Evolutionary conservation across 1,140 invertebrate genomes (phyloP).

Genomic region (Eueides isabella): DNA sequence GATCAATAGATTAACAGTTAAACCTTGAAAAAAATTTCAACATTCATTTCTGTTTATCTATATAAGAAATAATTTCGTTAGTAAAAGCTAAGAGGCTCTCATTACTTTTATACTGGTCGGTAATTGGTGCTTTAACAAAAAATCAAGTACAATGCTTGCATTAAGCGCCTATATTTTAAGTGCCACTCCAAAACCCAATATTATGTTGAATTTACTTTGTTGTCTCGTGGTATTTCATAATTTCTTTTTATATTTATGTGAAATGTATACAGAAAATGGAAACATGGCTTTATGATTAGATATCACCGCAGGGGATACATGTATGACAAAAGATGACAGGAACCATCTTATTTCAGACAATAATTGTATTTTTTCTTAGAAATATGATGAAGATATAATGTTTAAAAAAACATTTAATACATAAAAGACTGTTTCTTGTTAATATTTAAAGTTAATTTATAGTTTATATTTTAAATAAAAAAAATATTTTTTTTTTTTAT

Average conservation of each 20-base stretch:
- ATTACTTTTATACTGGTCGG: neutral
- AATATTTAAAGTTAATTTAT: too few relatives aligned
- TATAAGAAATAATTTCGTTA: neutral
- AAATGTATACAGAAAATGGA: neutral
- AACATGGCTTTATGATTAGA: neutral
- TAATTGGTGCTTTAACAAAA: neutral
- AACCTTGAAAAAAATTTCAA: neutral
- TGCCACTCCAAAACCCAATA: neutral
- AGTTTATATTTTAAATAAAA: too few relatives aligned
- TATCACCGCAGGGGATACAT: neutral
- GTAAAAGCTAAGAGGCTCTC: slow-evolving; percentile 7
- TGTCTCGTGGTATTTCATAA: neutral
- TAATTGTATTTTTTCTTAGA: slow-evolving; percentile 3
- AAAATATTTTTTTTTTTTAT: too few relatives aligned
- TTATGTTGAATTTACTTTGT: neutral
- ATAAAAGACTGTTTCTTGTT: neutral
- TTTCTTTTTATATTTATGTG: neutral
- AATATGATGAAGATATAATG: neutral
- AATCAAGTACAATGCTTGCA: neutral
- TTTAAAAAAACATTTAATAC: neutral
- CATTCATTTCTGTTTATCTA: neutral
- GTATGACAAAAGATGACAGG: neutral
- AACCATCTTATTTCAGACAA: slow-evolving; percentile 3
- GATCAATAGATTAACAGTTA: too few relatives aligned
- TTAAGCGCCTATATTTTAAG: neutral